These are phyloP conservation scores for Chrosomus eos DNA, from an alignment of 2,797 vertebrate species.

Conservation along the genomic window DNA sequence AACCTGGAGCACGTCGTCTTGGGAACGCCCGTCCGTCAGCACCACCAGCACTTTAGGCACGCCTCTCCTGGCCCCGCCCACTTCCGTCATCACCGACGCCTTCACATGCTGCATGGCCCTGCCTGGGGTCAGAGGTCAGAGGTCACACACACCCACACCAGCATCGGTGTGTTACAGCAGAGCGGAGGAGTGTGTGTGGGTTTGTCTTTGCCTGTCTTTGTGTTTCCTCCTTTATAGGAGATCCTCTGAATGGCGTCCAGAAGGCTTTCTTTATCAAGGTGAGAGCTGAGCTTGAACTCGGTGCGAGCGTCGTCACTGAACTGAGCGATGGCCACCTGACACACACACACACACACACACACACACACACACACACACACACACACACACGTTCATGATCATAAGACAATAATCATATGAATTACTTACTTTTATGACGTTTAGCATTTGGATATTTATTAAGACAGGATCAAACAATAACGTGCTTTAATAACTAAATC, in stretches of 20 bases:
- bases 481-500: too few species aligned
- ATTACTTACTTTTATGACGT: too few species aligned
- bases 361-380: not conserved
- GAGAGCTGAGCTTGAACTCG: conserved; percentile 90
- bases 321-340: conserved; percentile 92
- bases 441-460: too few species aligned
- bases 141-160: not conserved
- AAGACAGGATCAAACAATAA: too few species aligned
- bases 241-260: conserved; percentile 91
- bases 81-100: conserved; percentile 84
- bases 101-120: conserved; percentile 92
- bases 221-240: conserved; percentile 97
- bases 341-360: not conserved
- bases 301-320: conserved; percentile 95
- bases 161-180: not conserved
- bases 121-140: conserved; percentile 72
- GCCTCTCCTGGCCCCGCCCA: conserved; percentile 85
- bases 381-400: not conserved
- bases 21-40: conserved; percentile 93
- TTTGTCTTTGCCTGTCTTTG: conserved; percentile 86
- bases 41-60: conserved; percentile 94
- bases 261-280: conserved; percentile 86
- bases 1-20: conserved; percentile 92
- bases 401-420: not conserved
- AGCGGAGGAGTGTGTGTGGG: not conserved